Conservation (phyloP, 2,113 vertebrate species). For the Castor canadensis region DNA sequence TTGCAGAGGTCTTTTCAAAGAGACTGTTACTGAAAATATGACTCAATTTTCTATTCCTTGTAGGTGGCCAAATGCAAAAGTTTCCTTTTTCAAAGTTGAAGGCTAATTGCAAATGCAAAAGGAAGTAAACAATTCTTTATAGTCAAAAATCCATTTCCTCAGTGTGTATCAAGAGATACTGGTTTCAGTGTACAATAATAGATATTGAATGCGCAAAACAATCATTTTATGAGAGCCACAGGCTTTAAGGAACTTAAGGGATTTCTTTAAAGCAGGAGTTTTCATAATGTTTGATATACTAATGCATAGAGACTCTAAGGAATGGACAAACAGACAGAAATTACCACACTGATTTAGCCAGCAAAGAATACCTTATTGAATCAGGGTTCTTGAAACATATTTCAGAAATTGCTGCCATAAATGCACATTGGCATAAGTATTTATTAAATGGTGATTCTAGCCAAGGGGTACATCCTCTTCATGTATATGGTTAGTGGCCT, state of each 20-base stretch:
- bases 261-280: neutral
- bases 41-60: neutral
- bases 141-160: conserved; percentile 42
- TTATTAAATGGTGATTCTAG: neutral
- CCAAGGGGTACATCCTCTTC: neutral
- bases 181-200: conserved; percentile 31
- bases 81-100: conserved; percentile 58
- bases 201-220: conserved; percentile 28
- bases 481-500: neutral
- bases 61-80: neutral
- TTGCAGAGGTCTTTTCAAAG: conserved; percentile 1
- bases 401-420: neutral
- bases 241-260: conserved; percentile 12
- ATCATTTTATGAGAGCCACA: neutral
- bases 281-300: conserved; percentile 16
- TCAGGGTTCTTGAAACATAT: neutral
- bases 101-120: conserved; percentile 44
- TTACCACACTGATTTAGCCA: conserved; percentile 32
- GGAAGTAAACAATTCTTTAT: conserved; percentile 28
- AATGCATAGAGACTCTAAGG: neutral
- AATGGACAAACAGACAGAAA: neutral
- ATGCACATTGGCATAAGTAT: neutral
- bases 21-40: conserved; percentile 21
- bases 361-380: neutral
- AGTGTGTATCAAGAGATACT: conserved; percentile 5